phyloP scores from a whole-genome alignment of 2,888 invertebrate genomes.

The Halocaridina rubra region DNA sequence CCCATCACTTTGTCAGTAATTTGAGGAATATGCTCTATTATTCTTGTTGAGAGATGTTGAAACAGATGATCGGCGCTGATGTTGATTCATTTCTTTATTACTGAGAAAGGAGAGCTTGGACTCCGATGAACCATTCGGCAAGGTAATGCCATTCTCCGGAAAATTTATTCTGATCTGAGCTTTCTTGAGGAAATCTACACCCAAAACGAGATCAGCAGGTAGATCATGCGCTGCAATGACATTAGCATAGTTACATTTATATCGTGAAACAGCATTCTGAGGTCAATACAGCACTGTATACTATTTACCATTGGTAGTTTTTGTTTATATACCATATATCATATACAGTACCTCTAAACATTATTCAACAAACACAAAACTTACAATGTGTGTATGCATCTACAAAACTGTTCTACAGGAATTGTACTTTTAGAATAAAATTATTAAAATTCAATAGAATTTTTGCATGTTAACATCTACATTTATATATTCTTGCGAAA shows the following conservation, averaged over 20 bases:
- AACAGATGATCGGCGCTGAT: slow-evolving; percentile 12
- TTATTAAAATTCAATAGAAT: no score
- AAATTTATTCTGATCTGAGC: slow-evolving; percentile 60
- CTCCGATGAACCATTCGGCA: slow-evolving; percentile 31
- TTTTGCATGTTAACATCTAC: no score
- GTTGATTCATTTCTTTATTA: slow-evolving; percentile 53
- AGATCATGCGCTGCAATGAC: slow-evolving; percentile 57
- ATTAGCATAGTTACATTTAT: not conserved
- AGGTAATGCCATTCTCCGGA: slow-evolving; percentile 54
- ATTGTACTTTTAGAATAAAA: no score
- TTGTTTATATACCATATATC: no score
- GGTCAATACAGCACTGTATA: not conserved
- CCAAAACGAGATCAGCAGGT: slow-evolving; percentile 61
- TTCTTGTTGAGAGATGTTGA: not conserved
- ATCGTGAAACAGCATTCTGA: not conserved
- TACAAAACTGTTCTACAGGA: no score
- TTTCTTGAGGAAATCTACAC: slow-evolving; percentile 64
- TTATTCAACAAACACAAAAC: no score
- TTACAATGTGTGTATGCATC: no score
- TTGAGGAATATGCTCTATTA: slow-evolving; percentile 57
- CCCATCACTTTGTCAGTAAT: slow-evolving; percentile 46
- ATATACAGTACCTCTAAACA: no score
- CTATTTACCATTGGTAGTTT: no score
- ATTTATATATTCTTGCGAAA: no score
- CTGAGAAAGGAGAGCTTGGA: slow-evolving; percentile 58